phyloP scores from a whole-genome alignment of 2,797 vertebrate species.

The Scyliorhinus canicula region DNA sequence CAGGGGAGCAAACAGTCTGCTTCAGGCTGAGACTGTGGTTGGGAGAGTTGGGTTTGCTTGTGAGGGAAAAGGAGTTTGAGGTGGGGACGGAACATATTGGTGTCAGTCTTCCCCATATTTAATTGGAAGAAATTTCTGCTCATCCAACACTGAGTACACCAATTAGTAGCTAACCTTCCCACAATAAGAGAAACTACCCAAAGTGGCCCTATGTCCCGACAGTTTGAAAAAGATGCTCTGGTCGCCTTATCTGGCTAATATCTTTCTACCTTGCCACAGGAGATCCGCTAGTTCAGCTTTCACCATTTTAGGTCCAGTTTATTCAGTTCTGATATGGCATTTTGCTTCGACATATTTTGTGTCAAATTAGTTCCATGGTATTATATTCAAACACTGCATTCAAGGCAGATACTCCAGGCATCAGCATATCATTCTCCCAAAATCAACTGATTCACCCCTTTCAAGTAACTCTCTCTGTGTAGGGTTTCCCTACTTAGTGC shows the following conservation, averaged over 20 bases:
- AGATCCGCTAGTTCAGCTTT: background rate
- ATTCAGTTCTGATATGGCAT: background rate
- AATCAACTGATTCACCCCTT: background rate
- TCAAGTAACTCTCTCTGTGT: background rate
- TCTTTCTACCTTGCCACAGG: background rate
- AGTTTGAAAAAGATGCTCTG: background rate
- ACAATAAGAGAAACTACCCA: background rate
- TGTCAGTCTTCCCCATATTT: background rate
- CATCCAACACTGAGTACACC: too few relatives aligned
- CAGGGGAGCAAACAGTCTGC: too few relatives aligned
- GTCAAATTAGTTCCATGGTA: background rate
- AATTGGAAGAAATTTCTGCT: background rate
- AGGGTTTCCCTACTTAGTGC: background rate
- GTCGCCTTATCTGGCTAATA: background rate
- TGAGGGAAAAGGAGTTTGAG: too few relatives aligned
- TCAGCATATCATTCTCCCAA: background rate
- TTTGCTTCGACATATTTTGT: background rate
- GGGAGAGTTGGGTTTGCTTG: too few relatives aligned
- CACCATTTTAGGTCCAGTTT: background rate
- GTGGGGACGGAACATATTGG: background rate
- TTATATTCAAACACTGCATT: background rate
- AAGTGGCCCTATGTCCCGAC: background rate
- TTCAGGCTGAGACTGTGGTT: too few relatives aligned
- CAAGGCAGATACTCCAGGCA: background rate
- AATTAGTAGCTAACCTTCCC: too few relatives aligned